phyloP scores from a whole-genome alignment of 2,797 vertebrate species.

The Australoheros facetus region DNA sequence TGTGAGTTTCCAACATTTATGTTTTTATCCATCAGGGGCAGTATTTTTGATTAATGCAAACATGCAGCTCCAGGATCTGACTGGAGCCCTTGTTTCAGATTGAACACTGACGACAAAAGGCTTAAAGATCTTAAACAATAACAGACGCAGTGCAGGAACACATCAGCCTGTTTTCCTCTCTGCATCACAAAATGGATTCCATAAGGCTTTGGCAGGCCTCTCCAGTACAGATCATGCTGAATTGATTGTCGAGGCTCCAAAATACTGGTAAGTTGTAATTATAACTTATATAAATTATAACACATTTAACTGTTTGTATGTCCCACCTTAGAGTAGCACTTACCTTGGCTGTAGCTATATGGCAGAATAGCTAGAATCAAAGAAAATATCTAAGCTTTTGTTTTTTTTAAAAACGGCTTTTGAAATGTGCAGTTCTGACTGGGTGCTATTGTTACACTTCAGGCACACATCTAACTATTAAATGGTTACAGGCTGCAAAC shows the following conservation, averaged over 20 bases:
- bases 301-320: too few relatives aligned
- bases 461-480: too few relatives aligned
- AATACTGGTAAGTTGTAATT: background rate
- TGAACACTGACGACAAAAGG: conserved; percentile 46
- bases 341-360: too few relatives aligned
- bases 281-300: too few relatives aligned
- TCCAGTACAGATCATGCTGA: conserved; percentile 40
- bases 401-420: too few relatives aligned
- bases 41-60: conserved; percentile 53
- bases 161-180: conserved; percentile 44
- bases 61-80: conserved; percentile 44
- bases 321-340: too few relatives aligned
- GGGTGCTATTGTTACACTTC: too few relatives aligned
- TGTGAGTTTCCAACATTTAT: conserved; percentile 26
- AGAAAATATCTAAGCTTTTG: too few relatives aligned
- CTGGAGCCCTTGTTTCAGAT: conserved; percentile 53
- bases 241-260: conserved; percentile 52
- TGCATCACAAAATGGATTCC: conserved; percentile 58
- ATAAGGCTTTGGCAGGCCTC: conserved; percentile 40
- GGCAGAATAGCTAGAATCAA: too few relatives aligned
- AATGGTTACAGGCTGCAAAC: too few relatives aligned
- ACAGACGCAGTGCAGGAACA: conserved; percentile 53
- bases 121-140: conserved; percentile 60
- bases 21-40: conserved; percentile 48
- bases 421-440: too few relatives aligned